phyloP scores from a whole-genome alignment of 2,113 vertebrate genomes.

The Miniopterus natalensis region DNA sequence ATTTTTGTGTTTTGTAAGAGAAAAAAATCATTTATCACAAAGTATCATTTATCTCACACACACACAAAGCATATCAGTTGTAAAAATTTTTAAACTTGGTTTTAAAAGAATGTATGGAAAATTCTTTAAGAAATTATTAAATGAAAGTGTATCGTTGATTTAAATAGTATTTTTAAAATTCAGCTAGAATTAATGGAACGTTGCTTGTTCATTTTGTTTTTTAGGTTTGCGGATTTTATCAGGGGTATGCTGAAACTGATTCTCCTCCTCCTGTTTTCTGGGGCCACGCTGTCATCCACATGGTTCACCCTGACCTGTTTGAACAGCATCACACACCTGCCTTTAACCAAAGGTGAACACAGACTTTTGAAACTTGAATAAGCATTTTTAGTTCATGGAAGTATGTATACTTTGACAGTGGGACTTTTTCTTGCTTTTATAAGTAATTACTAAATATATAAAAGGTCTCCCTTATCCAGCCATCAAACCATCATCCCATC shows the following conservation, averaged over 20 bases:
- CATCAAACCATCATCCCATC: not conserved
- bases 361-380: conserved; percentile 28
- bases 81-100: not conserved
- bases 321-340: conserved; percentile 94
- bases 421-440: not conserved
- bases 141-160: conserved; percentile 46
- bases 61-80: not conserved
- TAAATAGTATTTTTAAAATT: conserved; percentile 33
- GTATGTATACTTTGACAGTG: not conserved
- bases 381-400: conserved; percentile 47
- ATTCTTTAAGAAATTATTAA: conserved; percentile 50
- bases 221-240: conserved; percentile 98
- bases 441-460: conserved; percentile 19
- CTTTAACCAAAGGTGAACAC: conserved; percentile 94
- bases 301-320: conserved; percentile 99
- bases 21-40: not conserved
- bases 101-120: conserved; percentile 50
- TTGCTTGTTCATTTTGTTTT: conserved; percentile 61
- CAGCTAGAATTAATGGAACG: not conserved
- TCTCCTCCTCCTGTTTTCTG: conserved; percentile 96
- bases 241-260: conserved; percentile 98
- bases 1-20: conserved; percentile 9
- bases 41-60: not conserved
- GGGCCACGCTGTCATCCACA: conserved; percentile 95
- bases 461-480: not conserved